These are phyloP conservation scores for Fregetta grallaria DNA, from an alignment of 2,113 vertebrate genomes.

Conservation along the genomic window DNA sequence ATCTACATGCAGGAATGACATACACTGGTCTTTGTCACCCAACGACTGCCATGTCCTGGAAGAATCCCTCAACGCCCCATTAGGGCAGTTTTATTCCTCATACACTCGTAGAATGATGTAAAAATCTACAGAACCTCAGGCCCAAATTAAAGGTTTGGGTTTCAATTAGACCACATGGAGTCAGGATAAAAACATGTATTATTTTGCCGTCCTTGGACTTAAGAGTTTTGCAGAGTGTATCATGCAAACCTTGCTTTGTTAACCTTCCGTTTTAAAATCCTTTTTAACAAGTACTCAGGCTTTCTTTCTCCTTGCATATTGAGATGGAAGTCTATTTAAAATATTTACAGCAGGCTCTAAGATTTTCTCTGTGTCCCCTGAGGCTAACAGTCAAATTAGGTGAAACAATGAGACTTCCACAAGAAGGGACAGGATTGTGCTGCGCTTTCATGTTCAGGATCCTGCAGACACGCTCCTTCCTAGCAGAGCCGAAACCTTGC, in stretches of 20 bases:
- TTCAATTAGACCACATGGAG: not conserved
- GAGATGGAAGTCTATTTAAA: slow-evolving; percentile 9
- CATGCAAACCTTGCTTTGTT: not conserved
- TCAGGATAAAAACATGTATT: not conserved
- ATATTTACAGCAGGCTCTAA: not conserved
- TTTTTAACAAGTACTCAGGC: not conserved
- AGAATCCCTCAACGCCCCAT: not conserved
- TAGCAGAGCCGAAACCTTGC: not conserved
- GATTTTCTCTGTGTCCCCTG: not conserved
- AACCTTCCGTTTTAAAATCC: not conserved
- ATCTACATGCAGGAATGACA: not conserved
- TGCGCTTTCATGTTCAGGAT: slow-evolving; percentile 40
- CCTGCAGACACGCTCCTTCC: slow-evolving; percentile 8
- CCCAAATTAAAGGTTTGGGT: not conserved
- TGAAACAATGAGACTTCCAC: slow-evolving; percentile 61
- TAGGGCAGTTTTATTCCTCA: not conserved
- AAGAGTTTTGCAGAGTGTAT: not conserved
- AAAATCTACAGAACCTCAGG: not conserved
- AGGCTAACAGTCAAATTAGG: slow-evolving; percentile 13
- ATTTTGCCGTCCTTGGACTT: not conserved
- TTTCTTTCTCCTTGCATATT: not conserved
- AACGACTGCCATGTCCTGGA: not conserved
- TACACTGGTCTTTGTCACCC: not conserved
- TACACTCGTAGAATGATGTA: not conserved
- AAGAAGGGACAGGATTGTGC: slow-evolving; percentile 21